phyloP scores from a whole-genome alignment of 2,113 vertebrate species.

The Centropus unirufus region DNA sequence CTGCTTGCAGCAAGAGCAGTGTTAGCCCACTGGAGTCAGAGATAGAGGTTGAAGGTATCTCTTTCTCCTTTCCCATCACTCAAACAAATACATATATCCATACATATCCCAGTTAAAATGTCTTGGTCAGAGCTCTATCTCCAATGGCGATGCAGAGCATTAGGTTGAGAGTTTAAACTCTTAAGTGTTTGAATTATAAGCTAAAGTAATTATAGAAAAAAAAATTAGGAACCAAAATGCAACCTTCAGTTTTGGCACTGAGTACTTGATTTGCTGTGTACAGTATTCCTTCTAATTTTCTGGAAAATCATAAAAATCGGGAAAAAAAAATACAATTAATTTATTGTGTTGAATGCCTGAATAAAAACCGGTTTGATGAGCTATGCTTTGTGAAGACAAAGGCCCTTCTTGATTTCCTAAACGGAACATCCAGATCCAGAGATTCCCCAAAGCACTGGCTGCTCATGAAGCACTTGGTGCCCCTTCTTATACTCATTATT shows the following conservation, averaged over 20 bases:
- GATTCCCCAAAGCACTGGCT: neutral
- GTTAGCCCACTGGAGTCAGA: neutral
- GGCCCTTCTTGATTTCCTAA: neutral
- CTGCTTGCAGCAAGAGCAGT: slow-evolving; percentile 27
- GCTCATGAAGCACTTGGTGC: neutral
- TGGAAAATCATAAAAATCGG: neutral
- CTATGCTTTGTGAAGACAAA: neutral
- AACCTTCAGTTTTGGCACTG: neutral
- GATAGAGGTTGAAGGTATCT: neutral
- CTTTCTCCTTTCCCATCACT: neutral
- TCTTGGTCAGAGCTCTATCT: neutral
- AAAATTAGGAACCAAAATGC: neutral
- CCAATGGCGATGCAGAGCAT: neutral
- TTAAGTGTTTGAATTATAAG: neutral
- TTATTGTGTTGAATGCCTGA: neutral
- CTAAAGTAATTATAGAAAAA: neutral
- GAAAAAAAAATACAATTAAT: neutral
- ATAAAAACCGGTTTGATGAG: neutral
- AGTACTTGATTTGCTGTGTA: neutral
- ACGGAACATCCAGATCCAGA: neutral
- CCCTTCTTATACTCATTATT: neutral
- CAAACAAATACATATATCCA: neutral
- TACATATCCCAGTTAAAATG: neutral
- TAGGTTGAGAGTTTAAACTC: neutral
- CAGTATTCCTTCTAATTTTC: neutral